Evolutionary conservation across 2,113 vertebrate species (phyloP), one percentile per base, ranked within the genome.

Genomic region (Colossoma macropomum): DNA sequence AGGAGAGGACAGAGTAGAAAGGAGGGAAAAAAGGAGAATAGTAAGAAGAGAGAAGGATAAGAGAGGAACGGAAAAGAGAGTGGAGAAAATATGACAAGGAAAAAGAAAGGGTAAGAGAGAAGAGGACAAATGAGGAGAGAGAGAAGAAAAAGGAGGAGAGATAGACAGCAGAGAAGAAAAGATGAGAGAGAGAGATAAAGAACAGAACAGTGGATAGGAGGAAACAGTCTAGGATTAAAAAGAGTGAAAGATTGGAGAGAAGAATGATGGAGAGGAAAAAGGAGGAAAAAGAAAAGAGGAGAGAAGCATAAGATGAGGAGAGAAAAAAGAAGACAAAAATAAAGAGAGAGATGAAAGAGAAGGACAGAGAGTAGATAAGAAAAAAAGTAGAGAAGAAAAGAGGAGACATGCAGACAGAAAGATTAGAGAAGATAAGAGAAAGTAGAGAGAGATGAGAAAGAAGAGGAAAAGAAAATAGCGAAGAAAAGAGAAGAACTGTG

Each of bases 391-490:
- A 19, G 27, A 56, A 45, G 19, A 56, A 10, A 11, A 19, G 27
- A n/a, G 34, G 34, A 38, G 21, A 16, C 3, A 7, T 38, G 34
- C 3, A 38, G 34, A 38, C 3, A 38, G 7, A 7, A 38, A 38
- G 34, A 7, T 38, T 38, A 23, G 30, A 38, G 12, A 15, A 30
- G 25, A 65, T 72, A 62, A 56, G 75, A 41, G 88, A 85, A 91
- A 3, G 3, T 3, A 52, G 30, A 59, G 11, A 21, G 11, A 21
- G 7, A 21, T 1, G 19, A 21, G 19, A 16, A 65, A 91, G 63
- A 60, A 52, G 30, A 15, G 11, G 3, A 21, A 2, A 6, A 68
- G 30, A 21, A 27, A 68, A 17, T 66, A 72, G 56, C 45, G 77
- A 54, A 7, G 34, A 88, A 87, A 90, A n/a, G n/a, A 65, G 7